phyloP scores from a whole-genome alignment of 2,113 vertebrate genomes.

The Oncorhynchus kisutch region DNA sequence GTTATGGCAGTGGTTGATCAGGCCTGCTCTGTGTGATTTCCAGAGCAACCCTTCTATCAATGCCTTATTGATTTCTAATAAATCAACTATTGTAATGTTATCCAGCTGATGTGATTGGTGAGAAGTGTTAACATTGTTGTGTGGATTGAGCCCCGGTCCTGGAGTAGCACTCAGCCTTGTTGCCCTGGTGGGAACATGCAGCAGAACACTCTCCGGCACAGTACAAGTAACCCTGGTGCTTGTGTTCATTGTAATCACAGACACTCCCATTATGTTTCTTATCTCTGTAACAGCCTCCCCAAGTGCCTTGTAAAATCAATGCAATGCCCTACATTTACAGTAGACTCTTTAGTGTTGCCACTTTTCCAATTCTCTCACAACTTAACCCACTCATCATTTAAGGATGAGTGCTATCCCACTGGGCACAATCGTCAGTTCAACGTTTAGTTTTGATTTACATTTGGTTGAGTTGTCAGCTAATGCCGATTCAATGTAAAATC shows the following conservation, averaged over 20 bases:
- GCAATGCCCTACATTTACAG: neutral
- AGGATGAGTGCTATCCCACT: too few species aligned
- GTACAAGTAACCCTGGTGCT: too few species aligned
- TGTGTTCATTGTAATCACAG: too few species aligned
- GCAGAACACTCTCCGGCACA: too few species aligned
- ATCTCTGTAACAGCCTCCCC: neutral
- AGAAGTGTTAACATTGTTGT: neutral
- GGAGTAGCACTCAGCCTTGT: too few species aligned
- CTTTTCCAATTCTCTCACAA: neutral
- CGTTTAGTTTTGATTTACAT: too few species aligned
- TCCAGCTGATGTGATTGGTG: constrained; percentile 14
- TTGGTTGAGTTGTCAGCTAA: too few species aligned
- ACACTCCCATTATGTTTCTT: neutral
- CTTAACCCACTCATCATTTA: too few species aligned
- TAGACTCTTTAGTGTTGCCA: neutral
- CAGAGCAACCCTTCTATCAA: constrained; percentile 16
- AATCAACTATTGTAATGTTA: constrained; percentile 17
- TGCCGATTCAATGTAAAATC: too few species aligned
- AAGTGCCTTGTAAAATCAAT: neutral
- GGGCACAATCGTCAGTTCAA: too few species aligned
- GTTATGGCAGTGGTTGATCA: neutral
- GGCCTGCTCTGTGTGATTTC: constrained; percentile 3
- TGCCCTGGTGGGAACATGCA: too few species aligned
- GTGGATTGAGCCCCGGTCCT: neutral
- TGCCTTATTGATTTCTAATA: constrained; percentile 15